These are phyloP conservation scores for Trichacis sp. DNA, from an alignment of 2,888 invertebrate species.

Conservation along the genomic window DNA sequence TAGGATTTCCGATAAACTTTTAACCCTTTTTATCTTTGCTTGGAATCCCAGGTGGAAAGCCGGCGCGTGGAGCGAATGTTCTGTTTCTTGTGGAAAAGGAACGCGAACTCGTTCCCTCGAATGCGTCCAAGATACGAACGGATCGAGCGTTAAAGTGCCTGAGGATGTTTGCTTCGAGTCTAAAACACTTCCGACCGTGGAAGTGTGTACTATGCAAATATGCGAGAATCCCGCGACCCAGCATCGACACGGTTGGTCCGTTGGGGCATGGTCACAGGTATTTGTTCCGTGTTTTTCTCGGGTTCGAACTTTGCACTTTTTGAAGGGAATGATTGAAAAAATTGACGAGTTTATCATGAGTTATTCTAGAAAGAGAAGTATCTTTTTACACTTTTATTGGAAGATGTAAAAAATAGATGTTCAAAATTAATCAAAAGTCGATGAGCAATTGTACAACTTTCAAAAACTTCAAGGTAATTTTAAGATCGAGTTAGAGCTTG, in stretches of 20 bases:
- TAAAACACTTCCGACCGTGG: conserved; percentile 68
- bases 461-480: no score
- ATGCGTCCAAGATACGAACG: conserved; percentile 76
- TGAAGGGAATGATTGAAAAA: no score
- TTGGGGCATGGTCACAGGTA: conserved; percentile 74
- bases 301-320: no score
- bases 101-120: conserved; percentile 78
- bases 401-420: no score
- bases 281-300: conserved; percentile 14
- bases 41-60: conserved; percentile 74
- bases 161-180: conserved; percentile 74
- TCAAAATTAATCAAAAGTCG: no score
- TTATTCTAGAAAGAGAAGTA: no score
- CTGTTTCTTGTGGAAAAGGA: conserved; percentile 81
- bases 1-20: background rate
- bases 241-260: conserved; percentile 68
- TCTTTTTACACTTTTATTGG: no score
- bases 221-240: conserved; percentile 52
- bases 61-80: conserved; percentile 84
- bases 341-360: no score
- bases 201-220: conserved; percentile 67
- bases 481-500: no score
- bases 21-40: background rate
- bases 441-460: no score
- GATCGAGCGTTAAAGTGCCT: conserved; percentile 72